Evolutionary conservation across 2,888 invertebrate species (phyloP).

Genomic region (Brachyptera putata): DNA sequence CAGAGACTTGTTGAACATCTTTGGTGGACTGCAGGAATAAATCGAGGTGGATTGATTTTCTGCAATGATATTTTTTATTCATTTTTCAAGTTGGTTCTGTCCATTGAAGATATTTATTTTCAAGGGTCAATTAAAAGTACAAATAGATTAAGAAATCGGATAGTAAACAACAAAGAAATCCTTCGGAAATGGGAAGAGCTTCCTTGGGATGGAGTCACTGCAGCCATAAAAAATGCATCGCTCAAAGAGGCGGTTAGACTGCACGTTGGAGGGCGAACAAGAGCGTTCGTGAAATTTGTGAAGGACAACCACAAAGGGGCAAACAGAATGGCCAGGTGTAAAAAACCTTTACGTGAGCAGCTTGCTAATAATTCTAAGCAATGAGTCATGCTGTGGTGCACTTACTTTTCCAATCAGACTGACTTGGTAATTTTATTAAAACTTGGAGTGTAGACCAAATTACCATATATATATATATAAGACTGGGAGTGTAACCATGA

Average conservation of each 20-base stretch:
- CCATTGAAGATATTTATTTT: background rate
- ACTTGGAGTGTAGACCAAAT: too few species aligned
- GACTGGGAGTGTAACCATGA: too few species aligned
- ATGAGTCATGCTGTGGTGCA: too few species aligned
- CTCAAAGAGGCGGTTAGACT: background rate
- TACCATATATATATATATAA: too few species aligned
- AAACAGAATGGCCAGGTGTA: background rate
- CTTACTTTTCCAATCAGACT: too few species aligned
- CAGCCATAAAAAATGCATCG: background rate
- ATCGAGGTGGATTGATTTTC: background rate
- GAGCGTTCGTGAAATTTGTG: background rate
- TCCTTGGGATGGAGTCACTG: background rate
- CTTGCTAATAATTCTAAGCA: background rate
- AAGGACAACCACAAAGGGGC: background rate
- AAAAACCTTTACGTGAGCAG: background rate
- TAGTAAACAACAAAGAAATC: background rate
- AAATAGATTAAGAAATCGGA: background rate
- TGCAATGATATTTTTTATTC: background rate
- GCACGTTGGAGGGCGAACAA: background rate
- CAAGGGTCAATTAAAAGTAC: background rate
- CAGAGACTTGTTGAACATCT: background rate
- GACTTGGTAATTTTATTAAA: too few species aligned
- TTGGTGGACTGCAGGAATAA: background rate
- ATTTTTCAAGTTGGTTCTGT: background rate
- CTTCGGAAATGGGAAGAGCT: background rate